Evolutionary conservation across 2,113 vertebrate species (phyloP), one percentile per base, ranked within the genome.

Genomic region (Aspidoscelis tigris): DNA sequence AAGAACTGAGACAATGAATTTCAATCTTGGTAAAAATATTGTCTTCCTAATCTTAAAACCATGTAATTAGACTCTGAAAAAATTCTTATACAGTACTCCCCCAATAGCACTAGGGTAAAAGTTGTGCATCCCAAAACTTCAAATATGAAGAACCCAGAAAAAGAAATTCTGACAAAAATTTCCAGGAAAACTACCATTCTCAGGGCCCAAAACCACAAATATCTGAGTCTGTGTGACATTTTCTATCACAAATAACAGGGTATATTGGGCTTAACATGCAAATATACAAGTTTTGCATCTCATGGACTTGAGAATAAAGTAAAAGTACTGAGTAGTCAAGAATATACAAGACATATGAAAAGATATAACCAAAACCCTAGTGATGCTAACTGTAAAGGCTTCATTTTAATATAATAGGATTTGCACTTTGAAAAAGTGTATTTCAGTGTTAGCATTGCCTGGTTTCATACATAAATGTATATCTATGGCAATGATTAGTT

Each of bases 401-500:
- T 68, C 26, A 20, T 58, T 47, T 80, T 69, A 69, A 80, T 33
- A 26, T 43, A 64, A 22, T 44, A 22, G 26, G 41, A 72, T 7
- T 18, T 72, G 22, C 14, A 44, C 55, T 77, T 69, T 47, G 26
- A 16, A 2, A 88, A 88, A 0, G 0, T 26, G 9, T 78, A 41
- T 68, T 79, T 81, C 50, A 72, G 10, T 39, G 24, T 2, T 43
- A 39, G 9, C 3, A 58, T 88, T 86, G 55, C 5, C 84, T 6
- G 26, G 61, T 78, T 77, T 14, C 64, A 39, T 0, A 74, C 24
- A n/a, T 69, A 24, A 39, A 83, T 83, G 78, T 41, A 53, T 80
- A 33, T 81, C 72, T 88, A 53, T 26, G 77, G 81, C 43, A 66
- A 61, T 24, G 6, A 78, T 33, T 33, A 80, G 44, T 33, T 21